Evolutionary conservation across 2,888 invertebrate species (phyloP).

Genomic region (Encarsia formosa): DNA sequence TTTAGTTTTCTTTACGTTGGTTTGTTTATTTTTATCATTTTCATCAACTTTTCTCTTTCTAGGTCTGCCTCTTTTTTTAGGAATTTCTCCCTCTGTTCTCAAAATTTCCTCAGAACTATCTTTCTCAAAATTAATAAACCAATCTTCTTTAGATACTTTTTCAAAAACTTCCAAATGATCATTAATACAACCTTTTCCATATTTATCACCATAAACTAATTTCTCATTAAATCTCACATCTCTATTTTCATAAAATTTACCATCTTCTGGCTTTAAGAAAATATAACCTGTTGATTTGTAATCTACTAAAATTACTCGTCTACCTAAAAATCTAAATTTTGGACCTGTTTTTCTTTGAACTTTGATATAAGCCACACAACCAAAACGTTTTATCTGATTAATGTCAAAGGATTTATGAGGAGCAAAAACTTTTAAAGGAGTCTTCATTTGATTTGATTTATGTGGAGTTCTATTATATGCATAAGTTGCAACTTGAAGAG

Average conservation of each 20-base stretch:
- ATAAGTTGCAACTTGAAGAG: conserved; percentile 18
- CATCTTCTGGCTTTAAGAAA: conserved; percentile 25
- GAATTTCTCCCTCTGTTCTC: too few relatives aligned
- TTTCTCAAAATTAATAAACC: too few relatives aligned
- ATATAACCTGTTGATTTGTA: conserved; percentile 24
- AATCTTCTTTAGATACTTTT: too few relatives aligned
- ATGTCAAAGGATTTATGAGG: conserved; percentile 16
- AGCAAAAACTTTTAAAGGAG: conserved; percentile 17
- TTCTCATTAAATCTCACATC: conserved; percentile 27
- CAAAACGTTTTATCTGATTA: conserved; percentile 21
- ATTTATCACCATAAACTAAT: conserved; percentile 30
- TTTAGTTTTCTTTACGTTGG: too few relatives aligned
- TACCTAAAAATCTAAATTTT: background rate
- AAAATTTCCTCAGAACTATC: too few relatives aligned
- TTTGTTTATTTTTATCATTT: too few relatives aligned
- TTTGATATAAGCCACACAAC: conserved; percentile 24
- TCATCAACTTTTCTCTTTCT: too few relatives aligned
- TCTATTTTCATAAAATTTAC: conserved; percentile 22
- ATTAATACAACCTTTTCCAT: too few relatives aligned
- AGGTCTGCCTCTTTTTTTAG: too few relatives aligned
- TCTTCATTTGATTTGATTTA: conserved; percentile 11
- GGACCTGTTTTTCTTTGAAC: conserved; percentile 18
- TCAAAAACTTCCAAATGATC: too few relatives aligned
- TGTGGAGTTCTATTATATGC: conserved; percentile 23
- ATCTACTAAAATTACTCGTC: conserved; percentile 4